Evolutionary conservation across 2,113 vertebrate species (phyloP).

Genomic region (Zapornia atra): DNA sequence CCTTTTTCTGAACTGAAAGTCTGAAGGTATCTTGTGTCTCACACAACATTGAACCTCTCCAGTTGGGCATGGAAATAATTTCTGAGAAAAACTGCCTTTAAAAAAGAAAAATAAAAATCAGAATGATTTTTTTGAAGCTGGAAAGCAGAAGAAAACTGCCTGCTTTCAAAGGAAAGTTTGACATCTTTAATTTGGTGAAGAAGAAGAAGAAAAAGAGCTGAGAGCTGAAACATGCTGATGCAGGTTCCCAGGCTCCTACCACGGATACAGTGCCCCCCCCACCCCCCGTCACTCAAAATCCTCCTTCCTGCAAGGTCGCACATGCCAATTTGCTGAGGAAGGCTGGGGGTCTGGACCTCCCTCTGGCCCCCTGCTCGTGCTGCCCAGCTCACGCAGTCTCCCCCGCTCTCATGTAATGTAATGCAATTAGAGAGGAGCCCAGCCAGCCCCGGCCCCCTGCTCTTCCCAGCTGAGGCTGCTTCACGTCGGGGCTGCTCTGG

Average conservation of each 20-base stretch:
- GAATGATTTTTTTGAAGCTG: background rate
- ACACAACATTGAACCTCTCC: background rate
- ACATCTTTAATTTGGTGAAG: background rate
- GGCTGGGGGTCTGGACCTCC: background rate
- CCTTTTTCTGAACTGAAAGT: background rate
- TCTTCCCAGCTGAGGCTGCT: background rate
- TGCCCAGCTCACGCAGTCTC: background rate
- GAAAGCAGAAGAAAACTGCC: background rate
- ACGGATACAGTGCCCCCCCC: rapidly evolving
- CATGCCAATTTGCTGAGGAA: background rate
- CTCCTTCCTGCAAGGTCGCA: background rate
- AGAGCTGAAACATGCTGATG: background rate
- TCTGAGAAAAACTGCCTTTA: background rate
- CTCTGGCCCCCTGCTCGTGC: rapidly evolving
- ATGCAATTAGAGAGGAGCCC: background rate
- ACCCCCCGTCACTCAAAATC: background rate
- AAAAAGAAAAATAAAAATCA: no score
- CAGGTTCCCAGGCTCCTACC: background rate
- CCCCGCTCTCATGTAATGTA: background rate
- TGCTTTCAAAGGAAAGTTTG: background rate
- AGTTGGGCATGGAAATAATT: background rate
- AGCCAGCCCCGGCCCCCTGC: rapidly evolving
- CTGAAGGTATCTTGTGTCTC: background rate
- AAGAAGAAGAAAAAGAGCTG: background rate
- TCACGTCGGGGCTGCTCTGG: background rate